These are phyloP conservation scores for Brachirus orientalis DNA, from an alignment of 2,113 vertebrate genomes.

Conservation along the genomic window DNA sequence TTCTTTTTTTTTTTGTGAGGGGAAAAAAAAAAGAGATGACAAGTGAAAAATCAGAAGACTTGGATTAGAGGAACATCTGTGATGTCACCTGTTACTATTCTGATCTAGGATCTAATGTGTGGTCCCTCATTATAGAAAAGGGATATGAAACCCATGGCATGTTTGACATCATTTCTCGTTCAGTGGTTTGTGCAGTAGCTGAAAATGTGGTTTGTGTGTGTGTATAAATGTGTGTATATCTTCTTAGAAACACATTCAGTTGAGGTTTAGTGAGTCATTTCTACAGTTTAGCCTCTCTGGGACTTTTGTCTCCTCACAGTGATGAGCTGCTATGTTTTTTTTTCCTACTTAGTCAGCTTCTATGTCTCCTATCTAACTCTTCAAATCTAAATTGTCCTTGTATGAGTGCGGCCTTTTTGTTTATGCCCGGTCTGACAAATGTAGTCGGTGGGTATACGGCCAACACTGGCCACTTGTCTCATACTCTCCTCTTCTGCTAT, in stretches of 20 bases:
- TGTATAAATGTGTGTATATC: neutral
- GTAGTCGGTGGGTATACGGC: neutral
- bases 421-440: neutral
- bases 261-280: slow-evolving; percentile 58
- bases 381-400: neutral
- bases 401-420: slow-evolving; percentile 2
- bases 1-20: neutral
- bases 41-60: slow-evolving; percentile 1
- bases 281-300: slow-evolving; percentile 28
- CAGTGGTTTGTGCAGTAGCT: slow-evolving; percentile 12
- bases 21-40: slow-evolving; percentile 2
- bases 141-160: slow-evolving; percentile 61
- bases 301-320: slow-evolving; percentile 6
- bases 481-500: neutral
- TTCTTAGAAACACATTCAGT: slow-evolving; percentile 27
- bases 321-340: slow-evolving; percentile 14
- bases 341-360: slow-evolving; percentile 17
- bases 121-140: slow-evolving; percentile 39
- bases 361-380: neutral
- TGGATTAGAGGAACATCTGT: slow-evolving; percentile 4
- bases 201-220: slow-evolving; percentile 13
- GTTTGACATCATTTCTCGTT: slow-evolving; percentile 50
- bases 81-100: slow-evolving; percentile 39
- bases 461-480: neutral
- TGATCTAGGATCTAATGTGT: slow-evolving; percentile 28